Evolutionary conservation across 2,113 vertebrate genomes (phyloP), one percentile per base, ranked within the genome.

Genomic region (Cochlearius cochlearius): DNA sequence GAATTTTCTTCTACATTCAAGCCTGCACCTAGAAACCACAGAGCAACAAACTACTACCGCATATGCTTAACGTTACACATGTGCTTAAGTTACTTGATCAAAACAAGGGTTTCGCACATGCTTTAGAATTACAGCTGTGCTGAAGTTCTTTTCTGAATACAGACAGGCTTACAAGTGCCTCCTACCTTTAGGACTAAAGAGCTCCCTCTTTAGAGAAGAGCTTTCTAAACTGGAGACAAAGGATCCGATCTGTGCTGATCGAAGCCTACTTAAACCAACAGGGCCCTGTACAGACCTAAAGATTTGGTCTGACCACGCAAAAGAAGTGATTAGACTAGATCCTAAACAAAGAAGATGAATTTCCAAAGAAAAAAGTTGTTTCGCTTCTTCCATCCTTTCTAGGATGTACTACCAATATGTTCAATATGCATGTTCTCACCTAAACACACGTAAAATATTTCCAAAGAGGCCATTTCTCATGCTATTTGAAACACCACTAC

Each of bases 121-220:
- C 56, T 75, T 83, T 62, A 63, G 55, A 91, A 38, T 36, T 72
- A 87, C 25, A 92, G 60, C 43, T 68, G 43, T 50, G 63, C 56
- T 67, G 49, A 72, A 85, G 34, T 43, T 81, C 81, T 62, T 93
- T 76, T 50, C 90, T 76, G 58, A 88, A 62, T 41, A 83, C 36
- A 16, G 43, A 72, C 12, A 55, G n/a, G 55, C 39, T 85, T 56
- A 78, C 41, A 85, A 64, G 74, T 30, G 25, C 6, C 49, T 85
- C 82, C 49, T 12, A 39, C 39, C 21, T 63, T 67, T 18, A 78
- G 39, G 39, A 75, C 7, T 43, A 18, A 60, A 62, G 34, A 90
- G 34, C 34, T 82, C 20, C 15, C 18, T 69, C 55, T 64, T 49
- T 10, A 68, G 45, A 78, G 43, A 64, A 56, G 9, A 52, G 3